A percentile compares a stretch with the other conserved stretches of the same genome.
phyloP scores from a whole-genome alignment of 1,140 invertebrate genomes.

The Cyclina sinensis region DNA sequence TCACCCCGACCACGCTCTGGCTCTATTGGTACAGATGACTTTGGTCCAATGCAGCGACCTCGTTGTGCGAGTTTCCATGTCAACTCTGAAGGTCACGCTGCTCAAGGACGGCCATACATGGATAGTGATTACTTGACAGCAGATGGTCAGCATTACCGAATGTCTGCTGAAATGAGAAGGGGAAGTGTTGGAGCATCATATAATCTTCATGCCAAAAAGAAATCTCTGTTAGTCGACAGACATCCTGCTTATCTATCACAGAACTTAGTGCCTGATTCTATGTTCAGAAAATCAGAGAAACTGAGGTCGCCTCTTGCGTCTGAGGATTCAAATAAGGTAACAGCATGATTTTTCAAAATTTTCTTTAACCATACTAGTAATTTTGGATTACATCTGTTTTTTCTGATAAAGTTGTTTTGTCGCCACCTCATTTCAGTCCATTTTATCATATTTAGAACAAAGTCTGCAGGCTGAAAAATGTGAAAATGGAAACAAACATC shows the following conservation, averaged over 20 bases:
- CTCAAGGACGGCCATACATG: slow-evolving; percentile 56
- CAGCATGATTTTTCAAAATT: too few species aligned
- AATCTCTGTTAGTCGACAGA: slow-evolving; percentile 79
- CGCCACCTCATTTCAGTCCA: too few species aligned
- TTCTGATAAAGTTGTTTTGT: too few species aligned
- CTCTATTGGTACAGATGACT: slow-evolving; percentile 80
- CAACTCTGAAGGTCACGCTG: slow-evolving; percentile 80
- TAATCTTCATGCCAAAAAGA: slow-evolving; percentile 79
- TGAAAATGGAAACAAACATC: too few species aligned
- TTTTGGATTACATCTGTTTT: too few species aligned
- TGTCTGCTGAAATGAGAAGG: slow-evolving; percentile 80
- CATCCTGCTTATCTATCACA: slow-evolving; percentile 78
- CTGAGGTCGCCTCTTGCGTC: slow-evolving; percentile 17
- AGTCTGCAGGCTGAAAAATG: too few species aligned
- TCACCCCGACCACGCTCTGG: slow-evolving; percentile 80
- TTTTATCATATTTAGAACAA: too few species aligned
- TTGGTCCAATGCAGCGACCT: slow-evolving; percentile 74
- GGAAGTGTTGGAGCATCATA: slow-evolving; percentile 82
- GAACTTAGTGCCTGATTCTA: slow-evolving; percentile 37
- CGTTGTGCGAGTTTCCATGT: slow-evolving; percentile 84
- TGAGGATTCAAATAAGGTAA: slow-evolving; percentile 15
- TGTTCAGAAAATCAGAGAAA: slow-evolving; percentile 62
- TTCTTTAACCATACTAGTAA: too few species aligned
- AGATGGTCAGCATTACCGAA: slow-evolving; percentile 64
- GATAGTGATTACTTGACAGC: slow-evolving; percentile 71